Evolutionary conservation across 1,140 invertebrate species (phyloP), one percentile per base, ranked within the genome.

Genomic region (Drosophila takahashii): DNA sequence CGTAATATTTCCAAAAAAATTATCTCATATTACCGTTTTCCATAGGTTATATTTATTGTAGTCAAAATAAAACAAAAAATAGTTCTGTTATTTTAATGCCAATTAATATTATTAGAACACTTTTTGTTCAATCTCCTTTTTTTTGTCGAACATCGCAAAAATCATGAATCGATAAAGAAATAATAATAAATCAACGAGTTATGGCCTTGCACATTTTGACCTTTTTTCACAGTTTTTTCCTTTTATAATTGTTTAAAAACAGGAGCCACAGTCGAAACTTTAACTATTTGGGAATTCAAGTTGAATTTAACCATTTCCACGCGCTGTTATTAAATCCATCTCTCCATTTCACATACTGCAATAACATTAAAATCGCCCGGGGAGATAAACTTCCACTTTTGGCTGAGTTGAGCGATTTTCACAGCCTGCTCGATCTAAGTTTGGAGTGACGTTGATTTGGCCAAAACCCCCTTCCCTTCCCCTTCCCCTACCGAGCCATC

Each of bases 381-480:
- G 16, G 32, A 34, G 27, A 26, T 26, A 26, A 26, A 29, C 39
- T 34, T 9, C 10, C 4, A 41, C 0, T 10, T 7, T 15, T 32
- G 16, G n/a, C 29, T 34, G 15, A 39, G 29, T 8, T 15, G 29
- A 34, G 56, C 29, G 39, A 18, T 44, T 64, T 67, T 42, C 29
- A 4, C n/a, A 36, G 29, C 15, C 18, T 18, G 15, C 48, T 50
- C 9, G 29, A 18, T 27, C n/a, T 18, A 26, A 34, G 29, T 32
- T 64, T 51, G n/a, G n/a, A 51, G 27, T 44, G 45, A 77, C 73
- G 52, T 54, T 59, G 73, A 69, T 53, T 75, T 76, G 39, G 61
- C 72, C 53, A 53, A 45, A 47, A 48, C 13, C 42, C 50, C 57
- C 36, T 29, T 29, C 7, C 44, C 29, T 9, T 9, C 18, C 11